Base-by-base conservation (phyloP, 2,888 invertebrate genomes). In the Leistus spinibarbis region DNA sequence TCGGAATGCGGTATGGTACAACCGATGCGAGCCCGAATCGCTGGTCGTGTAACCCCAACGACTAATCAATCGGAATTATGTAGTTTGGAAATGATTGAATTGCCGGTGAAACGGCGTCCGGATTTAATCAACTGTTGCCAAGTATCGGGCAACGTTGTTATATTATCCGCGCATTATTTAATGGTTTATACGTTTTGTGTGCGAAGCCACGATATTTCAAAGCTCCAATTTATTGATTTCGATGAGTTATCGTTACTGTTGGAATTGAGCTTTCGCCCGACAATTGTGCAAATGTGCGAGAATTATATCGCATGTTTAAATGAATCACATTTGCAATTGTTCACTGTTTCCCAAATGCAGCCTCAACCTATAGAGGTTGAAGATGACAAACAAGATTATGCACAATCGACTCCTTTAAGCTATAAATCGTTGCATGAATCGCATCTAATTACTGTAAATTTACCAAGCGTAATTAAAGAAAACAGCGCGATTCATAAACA, bases 21-120 rank as follows among this genome's bases (percentile, higher is more conserved):
- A 74, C 87, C 89, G 0, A 90, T 91, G 88, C 85, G 91, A 76
- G 92, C 91, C 17, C 86, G 93, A 69, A 93, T 93, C 75, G 93
- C 93, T 1, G 93, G 93, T 0, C 86, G 91, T 80, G 92, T 92
- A 0, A 93, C 93, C 10, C 93, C 93, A 0, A 92, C 91, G 67
- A 88, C 89, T 9, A 89, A 89, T 78, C 87, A 91, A 76, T 87
- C 89, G 0, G 88, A 90, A 79, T 88, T 90, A 76, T 85, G 86
- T 19, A 88, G 87, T 78, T 86, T 92, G 69, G 92, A 93, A 84
- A 92, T 93, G 87, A 92, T 94, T 77, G 93, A 93, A 82, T 85
- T 94, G 63, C 93, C 93, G 0, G 84, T 92, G 2, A 88, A 88
- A 73, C 82, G 86, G 56, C 88, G 90, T 66, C 91, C 92, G 0